Evolutionary conservation across 2,888 invertebrate genomes (phyloP), one percentile per base, ranked within the genome.

Genomic region (Luperina nickerlii): DNA sequence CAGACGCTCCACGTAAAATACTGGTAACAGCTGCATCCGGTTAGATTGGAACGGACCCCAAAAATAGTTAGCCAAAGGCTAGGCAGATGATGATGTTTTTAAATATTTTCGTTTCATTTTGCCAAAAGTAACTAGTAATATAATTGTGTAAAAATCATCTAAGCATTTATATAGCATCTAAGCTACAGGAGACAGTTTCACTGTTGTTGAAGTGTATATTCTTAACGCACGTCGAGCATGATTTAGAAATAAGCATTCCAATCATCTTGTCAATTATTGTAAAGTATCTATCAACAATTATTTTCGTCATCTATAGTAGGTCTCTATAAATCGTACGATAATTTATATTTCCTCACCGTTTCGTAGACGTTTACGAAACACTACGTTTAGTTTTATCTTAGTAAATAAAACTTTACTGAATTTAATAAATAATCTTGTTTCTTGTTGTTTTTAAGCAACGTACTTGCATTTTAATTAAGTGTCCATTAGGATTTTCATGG

Each of bases 381-480:
- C 66, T 75, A 71, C 82, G 77, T 65, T 82, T 80, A 65, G 67
- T 77, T 86, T 80, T 72, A 80, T 82, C 72, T 85, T 69, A 81
- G 74, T 76, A 71, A 80, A 80, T 77, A 80, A 80, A 85, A 77
- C 68, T 73, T 74, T 51, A 79, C 68, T 71, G 42, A 79, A 69
- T 65, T 86, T 66, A 83, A 69, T 74, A 83, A 86, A 86, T 81
- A 74, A 73, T 86, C 63, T 80, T 71, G 68, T 66, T 83, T 63
- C 69, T 83, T 67, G 85, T 85, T 78, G 71, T 67, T 76, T 89
- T 84, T 80, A 79, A 81, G 83, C 83, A 85, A 88, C 66, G 72
- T 85, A 84, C 86, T 86, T 78, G 82, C 85, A 80, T 89, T 90
- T 88, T 89, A 90, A 92, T 91, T 90, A 89, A 87, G 85, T 86